A percentile compares a stretch with the other conserved stretches of the same genome.
Evolutionary conservation across 2,888 invertebrate genomes (phyloP).

Genomic region (Drosophila peninsularis): DNA sequence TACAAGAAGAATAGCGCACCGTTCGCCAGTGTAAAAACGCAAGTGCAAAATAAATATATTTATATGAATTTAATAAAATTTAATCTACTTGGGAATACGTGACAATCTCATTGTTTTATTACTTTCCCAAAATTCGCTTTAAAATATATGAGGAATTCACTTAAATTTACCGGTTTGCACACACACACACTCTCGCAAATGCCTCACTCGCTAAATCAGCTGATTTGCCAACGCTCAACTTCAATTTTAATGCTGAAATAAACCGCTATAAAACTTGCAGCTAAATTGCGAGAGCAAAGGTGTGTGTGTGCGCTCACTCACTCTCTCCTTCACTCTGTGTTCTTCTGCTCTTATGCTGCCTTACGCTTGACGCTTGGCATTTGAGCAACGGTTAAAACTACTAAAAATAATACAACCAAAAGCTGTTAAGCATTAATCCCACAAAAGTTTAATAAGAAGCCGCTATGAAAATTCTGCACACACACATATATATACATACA

Average conservation of each 20-base stretch:
- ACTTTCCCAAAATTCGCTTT: not conserved
- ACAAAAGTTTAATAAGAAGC: conserved; percentile 31
- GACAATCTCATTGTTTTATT: conserved; percentile 8
- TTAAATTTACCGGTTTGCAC: conserved; percentile 10
- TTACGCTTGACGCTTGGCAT: conserved; percentile 52
- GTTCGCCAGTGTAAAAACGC: not conserved
- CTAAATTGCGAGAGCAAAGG: not conserved
- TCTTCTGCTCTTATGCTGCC: not conserved
- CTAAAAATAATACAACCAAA: conserved; percentile 21
- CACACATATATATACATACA: too few species aligned
- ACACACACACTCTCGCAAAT: not conserved
- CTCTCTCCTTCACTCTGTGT: not conserved
- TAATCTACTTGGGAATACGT: conserved; percentile 18
- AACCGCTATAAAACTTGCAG: conserved; percentile 32
- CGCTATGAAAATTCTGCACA: conserved; percentile 31
- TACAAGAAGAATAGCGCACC: conserved; percentile 16
- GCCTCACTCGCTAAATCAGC: conserved; percentile 24
- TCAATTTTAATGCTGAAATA: conserved; percentile 21
- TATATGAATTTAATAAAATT: not conserved
- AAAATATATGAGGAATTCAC: not conserved
- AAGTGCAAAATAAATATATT: conserved; percentile 5
- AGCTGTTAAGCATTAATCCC: conserved; percentile 52
- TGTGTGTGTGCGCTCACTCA: conserved; percentile 1
- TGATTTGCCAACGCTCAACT: conserved; percentile 34
- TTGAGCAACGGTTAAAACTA: conserved; percentile 44